Base-by-base conservation (phyloP, 2,113 vertebrate species). In the Silurus glanis region DNA sequence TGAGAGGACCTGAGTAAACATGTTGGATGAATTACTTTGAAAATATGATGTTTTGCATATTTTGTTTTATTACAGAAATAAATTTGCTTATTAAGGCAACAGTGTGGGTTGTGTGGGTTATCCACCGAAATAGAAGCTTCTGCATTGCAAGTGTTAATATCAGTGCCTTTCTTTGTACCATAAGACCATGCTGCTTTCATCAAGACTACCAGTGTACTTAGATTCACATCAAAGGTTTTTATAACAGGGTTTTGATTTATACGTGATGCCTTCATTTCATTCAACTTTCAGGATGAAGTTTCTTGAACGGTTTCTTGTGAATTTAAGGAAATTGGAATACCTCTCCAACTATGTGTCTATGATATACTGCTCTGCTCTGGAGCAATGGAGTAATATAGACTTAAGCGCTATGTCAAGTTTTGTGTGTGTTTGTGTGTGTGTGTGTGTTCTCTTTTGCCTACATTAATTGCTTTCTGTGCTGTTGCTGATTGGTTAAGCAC, bases 401-500 rank as follows among this genome's bases (percentile, higher is more conserved):
- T 49, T 61, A 49, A 21, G 8, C 23, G 13, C 49, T 61, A 19
- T 85, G 7, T 78, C 55, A 47, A 6, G 9, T 25, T 19, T 6
- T 17, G 49, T 55, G 6, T 83, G 17, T 83, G 56, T 67, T n/a
- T 85, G 59, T 85, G 49, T 51, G 8, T 51, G 47, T 13, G 80
- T 49, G 23, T 28, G 19, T 47, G 59, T 82, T 59, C 76, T 53
- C 62, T 67, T 75, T 83, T 78, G 37, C 45, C 17, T 53, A 58
- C 71, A 56, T 17, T 58, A 76, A 69, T 85, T 67, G 75, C 84
- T 69, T 28, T 56, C 19, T 58, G 82, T 56, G 66, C 55, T 80
- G 84, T 56, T 37, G 28, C 78, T 74, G 56, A 82, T 82, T 82
- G 56, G 85, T 51, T 82, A 62, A 82, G 67, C 67, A 62, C 56